Base-by-base conservation (phyloP, 2,797 vertebrate genomes). In the Takifugu ocellatus region DNA sequence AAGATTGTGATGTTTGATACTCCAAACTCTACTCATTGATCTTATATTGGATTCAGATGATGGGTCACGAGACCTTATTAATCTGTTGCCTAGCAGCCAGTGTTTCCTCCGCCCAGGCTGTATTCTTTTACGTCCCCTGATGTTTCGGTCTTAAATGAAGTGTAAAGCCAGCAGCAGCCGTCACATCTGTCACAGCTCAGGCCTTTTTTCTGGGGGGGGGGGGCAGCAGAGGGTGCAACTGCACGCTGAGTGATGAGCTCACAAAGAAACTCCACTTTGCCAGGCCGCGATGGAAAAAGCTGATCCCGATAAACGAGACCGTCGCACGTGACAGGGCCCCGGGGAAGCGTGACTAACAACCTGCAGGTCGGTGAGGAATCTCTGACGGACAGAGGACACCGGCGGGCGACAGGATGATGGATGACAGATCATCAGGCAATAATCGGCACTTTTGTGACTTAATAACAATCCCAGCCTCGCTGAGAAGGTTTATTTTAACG, bases 101-200 rank as follows among this genome's bases (percentile, higher is more conserved):
- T 48, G 36, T 39, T 39, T 61, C 63, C 62, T 63, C 61, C 17
- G 5, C 31, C 43, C 59, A 0, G 49, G 67, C 58, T 62, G 47
- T 50, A 42, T 62, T 48, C 70, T 77, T 66, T 56, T 68, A 76
- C 60, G 53, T 24, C 29, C 33, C 36, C 49, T 11, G 56, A 68
- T 49, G 53, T 58, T 66, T 54, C 24, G 54, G 49, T 56, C 66
- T 58, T 63, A 70, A 75, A 78, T 66, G 68, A 62, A 59, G 70
- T 77, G 77, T 80, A 74, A 83, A 61, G 63, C 62, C 66, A 29
- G 68, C 49, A 55, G 64, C 61, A 27, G 72, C 29, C 61, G 7
- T 24, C 25, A 56, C 67, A 68, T 78, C 73, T 54, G 51, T 69
- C 60, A 54, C 63, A 21, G 51, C 66, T 67, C 67, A 46, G 56